Conservation (phyloP, 1,140 invertebrate genomes). For the Ruditapes philippinarum region DNA sequence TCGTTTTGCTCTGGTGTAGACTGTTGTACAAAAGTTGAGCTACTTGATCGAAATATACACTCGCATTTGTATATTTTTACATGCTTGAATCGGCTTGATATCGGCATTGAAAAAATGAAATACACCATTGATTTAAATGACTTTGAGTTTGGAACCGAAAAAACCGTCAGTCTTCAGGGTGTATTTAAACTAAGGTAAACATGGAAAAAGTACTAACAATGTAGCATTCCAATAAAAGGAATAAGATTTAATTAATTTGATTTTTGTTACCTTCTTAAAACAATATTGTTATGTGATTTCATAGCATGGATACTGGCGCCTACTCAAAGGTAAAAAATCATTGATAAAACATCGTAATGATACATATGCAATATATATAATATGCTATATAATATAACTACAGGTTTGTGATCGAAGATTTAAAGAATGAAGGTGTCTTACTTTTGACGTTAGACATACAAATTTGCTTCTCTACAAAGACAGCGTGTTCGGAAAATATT, state of each 20-base stretch:
- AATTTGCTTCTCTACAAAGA: constrained; percentile 42
- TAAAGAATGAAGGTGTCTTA: constrained; percentile 20
- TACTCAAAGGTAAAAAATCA: neutral
- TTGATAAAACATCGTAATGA: neutral
- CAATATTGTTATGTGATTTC: neutral
- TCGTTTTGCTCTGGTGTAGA: constrained; percentile 48
- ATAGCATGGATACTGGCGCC: neutral
- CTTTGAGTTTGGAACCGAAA: constrained; percentile 59
- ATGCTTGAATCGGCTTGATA: constrained; percentile 32
- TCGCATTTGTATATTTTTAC: constrained; percentile 25
- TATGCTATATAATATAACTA: neutral
- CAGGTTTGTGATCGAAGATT: constrained; percentile 28
- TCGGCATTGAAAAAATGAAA: constrained; percentile 60
- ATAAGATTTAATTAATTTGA: neutral
- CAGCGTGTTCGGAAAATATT: constrained; percentile 14
- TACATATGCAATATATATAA: neutral
- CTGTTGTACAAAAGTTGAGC: constrained; percentile 46
- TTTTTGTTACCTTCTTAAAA: no score
- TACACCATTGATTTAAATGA: constrained; percentile 27
- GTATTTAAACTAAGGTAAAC: constrained; percentile 18
- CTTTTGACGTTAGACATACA: constrained; percentile 48
- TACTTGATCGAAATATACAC: constrained; percentile 40
- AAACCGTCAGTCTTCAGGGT: constrained; percentile 6
- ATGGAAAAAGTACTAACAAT: neutral
- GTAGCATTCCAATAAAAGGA: neutral